phyloP scores from a whole-genome alignment of 2,113 vertebrate genomes.

The Ophthalmolycus amberensis region DNA sequence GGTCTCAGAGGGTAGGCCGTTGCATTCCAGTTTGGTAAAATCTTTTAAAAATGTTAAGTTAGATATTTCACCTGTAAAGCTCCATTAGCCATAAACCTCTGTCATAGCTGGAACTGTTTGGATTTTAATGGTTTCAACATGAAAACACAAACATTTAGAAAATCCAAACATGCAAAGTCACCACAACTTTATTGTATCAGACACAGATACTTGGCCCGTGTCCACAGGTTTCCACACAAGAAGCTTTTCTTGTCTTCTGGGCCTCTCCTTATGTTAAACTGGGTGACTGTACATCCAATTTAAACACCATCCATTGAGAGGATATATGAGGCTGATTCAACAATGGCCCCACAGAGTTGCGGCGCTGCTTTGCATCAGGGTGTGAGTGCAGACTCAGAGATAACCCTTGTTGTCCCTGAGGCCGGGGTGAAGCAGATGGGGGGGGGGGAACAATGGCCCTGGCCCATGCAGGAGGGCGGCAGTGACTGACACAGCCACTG shows the following conservation, averaged over 20 bases:
- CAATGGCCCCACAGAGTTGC: conserved; percentile 86
- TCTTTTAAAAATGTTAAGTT: neutral
- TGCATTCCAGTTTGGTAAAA: neutral
- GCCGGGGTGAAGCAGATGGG: conserved; percentile 88
- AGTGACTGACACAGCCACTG: conserved; percentile 95
- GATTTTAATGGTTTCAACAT: neutral
- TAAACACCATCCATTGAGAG: conserved; percentile 65
- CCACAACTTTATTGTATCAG: conserved; percentile 3
- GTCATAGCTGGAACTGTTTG: too few relatives aligned
- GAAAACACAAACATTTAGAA: neutral
- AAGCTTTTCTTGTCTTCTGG: conserved; percentile 10
- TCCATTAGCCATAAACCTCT: neutral
- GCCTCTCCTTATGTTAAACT: conserved; percentile 23
- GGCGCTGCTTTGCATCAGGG: conserved; percentile 84
- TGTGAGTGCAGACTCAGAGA: conserved; percentile 88
- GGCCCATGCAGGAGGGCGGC: conserved; percentile 88
- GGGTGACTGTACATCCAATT: conserved; percentile 49
- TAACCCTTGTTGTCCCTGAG: conserved; percentile 89
- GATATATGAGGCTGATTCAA: conserved; percentile 63
- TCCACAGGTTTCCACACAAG: conserved; percentile 29
- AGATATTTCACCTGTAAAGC: neutral
- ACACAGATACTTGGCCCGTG: conserved; percentile 48
- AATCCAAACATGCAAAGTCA: conserved; percentile 28
- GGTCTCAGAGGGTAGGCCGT: too few relatives aligned
- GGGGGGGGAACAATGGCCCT: conserved; percentile 92